Conservation (phyloP, 2,888 invertebrate species). For the Busseola fusca region DNA sequence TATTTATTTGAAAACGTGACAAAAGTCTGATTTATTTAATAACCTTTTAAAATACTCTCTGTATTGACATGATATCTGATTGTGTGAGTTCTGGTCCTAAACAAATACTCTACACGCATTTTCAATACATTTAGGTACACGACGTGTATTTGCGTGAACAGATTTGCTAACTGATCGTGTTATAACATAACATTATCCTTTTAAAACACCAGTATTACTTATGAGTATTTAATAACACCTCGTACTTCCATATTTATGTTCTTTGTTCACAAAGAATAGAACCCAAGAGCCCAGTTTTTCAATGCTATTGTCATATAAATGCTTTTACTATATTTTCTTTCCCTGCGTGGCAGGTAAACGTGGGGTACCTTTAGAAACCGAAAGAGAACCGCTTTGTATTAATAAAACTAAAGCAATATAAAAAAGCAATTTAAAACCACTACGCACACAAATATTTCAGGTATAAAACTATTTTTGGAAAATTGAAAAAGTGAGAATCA, state of each 20-base stretch:
- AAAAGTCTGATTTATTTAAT: constrained; percentile 22
- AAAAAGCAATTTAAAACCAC: constrained; percentile 8
- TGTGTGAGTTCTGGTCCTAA: constrained; percentile 33
- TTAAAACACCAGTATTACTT: background rate
- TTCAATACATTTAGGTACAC: constrained; percentile 31
- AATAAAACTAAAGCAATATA: background rate
- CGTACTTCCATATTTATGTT: background rate
- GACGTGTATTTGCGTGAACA: constrained; percentile 26
- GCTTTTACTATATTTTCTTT: constrained; percentile 14
- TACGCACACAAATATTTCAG: background rate
- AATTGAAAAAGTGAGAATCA: background rate
- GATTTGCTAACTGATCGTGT: constrained; percentile 13
- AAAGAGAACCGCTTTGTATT: constrained; percentile 22
- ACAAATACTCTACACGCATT: constrained; percentile 36
- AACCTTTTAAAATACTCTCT: constrained; percentile 3
- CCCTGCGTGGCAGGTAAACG: background rate
- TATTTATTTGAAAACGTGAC: background rate
- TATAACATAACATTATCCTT: constrained; percentile 5
- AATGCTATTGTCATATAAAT: constrained; percentile 32
- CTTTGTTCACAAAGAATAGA: constrained; percentile 1
- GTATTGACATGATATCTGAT: constrained; percentile 22
- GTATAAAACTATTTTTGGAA: background rate
- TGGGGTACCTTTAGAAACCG: constrained; percentile 6
- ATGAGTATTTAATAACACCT: background rate
- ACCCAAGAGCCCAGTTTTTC: constrained; percentile 10